Evolutionary conservation across 2,888 invertebrate species (phyloP).

Genomic region (Xylocampa areola): DNA sequence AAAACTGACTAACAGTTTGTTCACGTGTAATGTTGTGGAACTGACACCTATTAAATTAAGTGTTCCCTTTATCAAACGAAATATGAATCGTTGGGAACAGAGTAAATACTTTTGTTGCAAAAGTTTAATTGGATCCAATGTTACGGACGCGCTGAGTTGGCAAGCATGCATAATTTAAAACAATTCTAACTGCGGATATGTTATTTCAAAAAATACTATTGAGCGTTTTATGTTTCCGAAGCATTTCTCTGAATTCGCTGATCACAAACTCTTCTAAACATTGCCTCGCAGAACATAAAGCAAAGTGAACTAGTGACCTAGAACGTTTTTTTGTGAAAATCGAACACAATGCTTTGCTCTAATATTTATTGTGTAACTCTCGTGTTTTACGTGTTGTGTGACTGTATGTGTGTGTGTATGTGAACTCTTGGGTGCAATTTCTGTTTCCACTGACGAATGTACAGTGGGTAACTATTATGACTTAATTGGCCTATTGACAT

Average conservation of each 20-base stretch:
- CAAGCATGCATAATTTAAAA: conserved; percentile 27
- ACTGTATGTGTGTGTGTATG: too few relatives aligned
- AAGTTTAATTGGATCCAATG: conserved; percentile 57
- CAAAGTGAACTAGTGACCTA: conserved; percentile 17
- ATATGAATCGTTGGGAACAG: conserved; percentile 27
- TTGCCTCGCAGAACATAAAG: not conserved
- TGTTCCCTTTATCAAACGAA: conserved; percentile 28
- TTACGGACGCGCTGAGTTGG: conserved; percentile 31
- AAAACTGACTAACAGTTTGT: conserved; percentile 10
- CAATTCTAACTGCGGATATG: conserved; percentile 19
- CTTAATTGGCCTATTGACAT: too few relatives aligned
- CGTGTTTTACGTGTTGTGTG: not conserved
- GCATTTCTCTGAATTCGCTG: conserved; percentile 17
- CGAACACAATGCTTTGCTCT: conserved; percentile 4
- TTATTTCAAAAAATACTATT: conserved; percentile 34
- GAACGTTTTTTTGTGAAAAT: conserved; percentile 12
- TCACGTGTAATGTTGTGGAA: conserved; percentile 26
- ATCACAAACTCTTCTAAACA: conserved; percentile 24
- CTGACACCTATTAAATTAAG: conserved; percentile 34
- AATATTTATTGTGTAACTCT: not conserved
- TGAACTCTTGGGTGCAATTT: too few relatives aligned
- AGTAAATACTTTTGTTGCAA: conserved; percentile 45
- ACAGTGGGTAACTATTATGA: too few relatives aligned
- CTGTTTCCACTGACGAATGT: too few relatives aligned
- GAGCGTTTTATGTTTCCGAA: conserved; percentile 19